Evolutionary conservation across 2,888 invertebrate species (phyloP), one percentile per base, ranked within the genome.

Genomic region (Acrocyrtus sp.): DNA sequence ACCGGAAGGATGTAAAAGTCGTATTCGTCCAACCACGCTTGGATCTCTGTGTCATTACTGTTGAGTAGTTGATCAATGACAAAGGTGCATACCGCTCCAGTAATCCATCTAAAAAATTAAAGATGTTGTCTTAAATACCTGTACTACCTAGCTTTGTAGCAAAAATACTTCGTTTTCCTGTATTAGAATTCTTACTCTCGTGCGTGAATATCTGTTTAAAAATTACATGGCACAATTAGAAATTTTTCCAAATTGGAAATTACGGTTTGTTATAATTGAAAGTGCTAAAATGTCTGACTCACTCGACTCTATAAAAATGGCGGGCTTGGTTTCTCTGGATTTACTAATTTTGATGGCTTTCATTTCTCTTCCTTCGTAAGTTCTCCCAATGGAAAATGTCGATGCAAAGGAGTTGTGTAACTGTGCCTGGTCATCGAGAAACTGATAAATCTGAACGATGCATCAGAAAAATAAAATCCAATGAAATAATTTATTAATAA

Each of bases 1-100:
- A 93, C 88, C 12, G 92, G 91, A 5, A 91, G 85, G 62, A 94
- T 86, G 82, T 91, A 91, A 81, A 90, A 91, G 82, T 95, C 89
- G 45, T 85, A 84, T 29, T 83, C 81, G 54, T 84, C 83, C 21
- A 85, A 77, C 66, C 63, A 74, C 1, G 26, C 1, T 19, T 62
- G 60, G 39, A 85, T 78, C 39, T 87, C 87, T 0, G 87, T 86
- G 0, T 92, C 88, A 57, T 68, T 50, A 15, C 72, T 66, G 29
- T 74, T 76, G 2, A 78, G 39, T 2, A 78, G 43, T 60, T 76
- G 66, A 24, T 78, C 72, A 17, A 78, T 74, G n/a, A 76, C 54
- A 48, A 70, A 68, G 0, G 70, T 75, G 17, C 69, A 34, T 8
- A 76, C 75, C 5, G 76, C 78, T 27, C 73, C 61, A 0, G 76